Conservation (phyloP, 2,888 invertebrate species). For the Iselma pallidipennis region DNA sequence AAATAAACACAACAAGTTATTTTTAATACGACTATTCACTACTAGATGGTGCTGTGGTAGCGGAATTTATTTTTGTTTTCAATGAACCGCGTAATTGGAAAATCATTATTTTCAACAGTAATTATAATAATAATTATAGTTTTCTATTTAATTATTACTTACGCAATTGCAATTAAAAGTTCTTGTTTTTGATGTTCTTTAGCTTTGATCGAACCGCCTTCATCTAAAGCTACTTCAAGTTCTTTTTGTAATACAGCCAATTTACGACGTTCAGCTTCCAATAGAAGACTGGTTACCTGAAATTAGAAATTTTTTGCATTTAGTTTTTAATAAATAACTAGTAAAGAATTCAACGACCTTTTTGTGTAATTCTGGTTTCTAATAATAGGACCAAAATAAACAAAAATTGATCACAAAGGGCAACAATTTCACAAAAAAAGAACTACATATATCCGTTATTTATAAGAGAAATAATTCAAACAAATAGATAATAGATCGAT, state of each 20-base stretch:
- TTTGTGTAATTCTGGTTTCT: neutral
- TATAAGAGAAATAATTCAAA: no score
- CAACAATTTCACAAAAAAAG: no score
- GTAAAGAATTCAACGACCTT: neutral
- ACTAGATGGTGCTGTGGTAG: constrained; percentile 30
- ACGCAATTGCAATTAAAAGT: constrained; percentile 67
- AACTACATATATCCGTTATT: no score
- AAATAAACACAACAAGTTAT: constrained; percentile 37
- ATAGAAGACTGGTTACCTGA: constrained; percentile 69
- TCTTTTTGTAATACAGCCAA: constrained; percentile 68
- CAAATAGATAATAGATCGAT: no score
- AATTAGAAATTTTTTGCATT: constrained; percentile 28
- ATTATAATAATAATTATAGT: no score
- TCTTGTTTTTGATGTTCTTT: constrained; percentile 69
- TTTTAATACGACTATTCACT: constrained; percentile 4
- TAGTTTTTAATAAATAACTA: neutral
- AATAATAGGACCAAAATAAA: no score
- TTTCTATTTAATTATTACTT: constrained; percentile 50
- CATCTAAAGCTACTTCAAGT: constrained; percentile 64
- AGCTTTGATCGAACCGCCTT: constrained; percentile 67
- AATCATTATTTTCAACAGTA: neutral
- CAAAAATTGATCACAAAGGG: no score
- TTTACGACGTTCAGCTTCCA: constrained; percentile 71
- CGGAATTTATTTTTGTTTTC: no score
- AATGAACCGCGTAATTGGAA: constrained; percentile 3